Percentiles rank a stretch among this genome's conserved stretches.
Evolutionary conservation across 2,888 invertebrate genomes (phyloP).

Genomic region (Agelastica alni): DNA sequence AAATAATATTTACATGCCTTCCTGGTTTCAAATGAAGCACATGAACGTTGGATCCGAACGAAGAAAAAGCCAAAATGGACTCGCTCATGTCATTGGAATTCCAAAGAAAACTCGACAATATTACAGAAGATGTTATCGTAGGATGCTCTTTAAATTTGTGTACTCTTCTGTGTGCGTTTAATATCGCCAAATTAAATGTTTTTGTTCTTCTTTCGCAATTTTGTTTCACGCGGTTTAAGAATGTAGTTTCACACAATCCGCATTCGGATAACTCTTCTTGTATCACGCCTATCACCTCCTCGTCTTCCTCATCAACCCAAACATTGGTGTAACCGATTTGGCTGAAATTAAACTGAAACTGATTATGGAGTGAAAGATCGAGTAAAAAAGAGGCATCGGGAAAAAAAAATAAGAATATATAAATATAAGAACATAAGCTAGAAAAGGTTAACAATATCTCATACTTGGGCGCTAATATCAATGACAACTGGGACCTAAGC

Average conservation of each 20-base stretch:
- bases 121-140: conserved; percentile 33
- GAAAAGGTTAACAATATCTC: too few relatives aligned
- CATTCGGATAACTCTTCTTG: conserved; percentile 15
- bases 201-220: neutral
- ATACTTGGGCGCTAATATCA: too few relatives aligned
- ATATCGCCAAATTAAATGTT: neutral
- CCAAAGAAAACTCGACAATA: conserved; percentile 49
- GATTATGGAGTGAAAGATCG: too few relatives aligned
- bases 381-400: too few relatives aligned
- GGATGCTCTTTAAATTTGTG: too few relatives aligned
- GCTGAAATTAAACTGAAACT: conserved; percentile 1
- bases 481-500: too few relatives aligned
- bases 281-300: neutral
- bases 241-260: conserved; percentile 15
- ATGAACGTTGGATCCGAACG: conserved; percentile 42
- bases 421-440: too few relatives aligned
- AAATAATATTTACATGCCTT: conserved; percentile 40
- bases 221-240: conserved; percentile 18
- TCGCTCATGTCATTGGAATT: conserved; percentile 37
- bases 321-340: conserved; percentile 4
- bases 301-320: neutral
- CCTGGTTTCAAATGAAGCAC: conserved; percentile 44
- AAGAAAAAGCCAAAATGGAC: conserved; percentile 38
- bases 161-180: neutral
- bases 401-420: too few relatives aligned